Base-by-base conservation (phyloP, 2,888 invertebrate species). In the Drosophila macrospina region DNA sequence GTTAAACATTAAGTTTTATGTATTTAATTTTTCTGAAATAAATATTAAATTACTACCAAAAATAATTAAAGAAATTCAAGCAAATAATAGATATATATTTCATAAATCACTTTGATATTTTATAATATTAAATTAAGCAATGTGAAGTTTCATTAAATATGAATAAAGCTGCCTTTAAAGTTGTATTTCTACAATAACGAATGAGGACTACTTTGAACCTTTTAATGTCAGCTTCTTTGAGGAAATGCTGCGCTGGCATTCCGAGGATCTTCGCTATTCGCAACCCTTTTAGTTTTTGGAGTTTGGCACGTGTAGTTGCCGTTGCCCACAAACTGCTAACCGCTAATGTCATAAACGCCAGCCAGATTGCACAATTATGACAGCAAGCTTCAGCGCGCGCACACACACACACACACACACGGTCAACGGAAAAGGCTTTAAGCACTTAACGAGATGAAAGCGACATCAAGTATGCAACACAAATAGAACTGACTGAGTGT, bases 401-500 rank as follows among this genome's bases (percentile, higher is more conserved):
- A 56, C 45, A 30, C 16, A 34, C 13, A 6, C 28, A 28, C 20
- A n/a, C 44, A 44, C 15, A 37, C 32, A 32, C 39, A 60, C 15
- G 62, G 50, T 61, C 50, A 44, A 52, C 57, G 37, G 67, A 15
- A 73, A 84, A 87, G 81, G 83, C 78, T 89, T 88, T 69, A 74
- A 88, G 88, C 85, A 89, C 88, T 85, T 83, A 88, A 74, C 74
- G 54, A 80, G 85, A 85, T 85, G 85, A 89, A 76, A 74, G 80
- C 74, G 44, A 54, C 88, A 82, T 89, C 80, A 88, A 78, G 74
- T 87, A 89, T 83, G 86, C 83, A 87, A 66, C 61, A 59, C 71
- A 75, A 76, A 75, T 64, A 59, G 61, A 79, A 59, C 64, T 41
- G 56, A 57, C 52, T 47, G 55, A 42, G 24, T n/a, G 50, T 32